Evolutionary conservation across 2,113 vertebrate genomes (phyloP).

Genomic region (Xiphophorus maculatus): DNA sequence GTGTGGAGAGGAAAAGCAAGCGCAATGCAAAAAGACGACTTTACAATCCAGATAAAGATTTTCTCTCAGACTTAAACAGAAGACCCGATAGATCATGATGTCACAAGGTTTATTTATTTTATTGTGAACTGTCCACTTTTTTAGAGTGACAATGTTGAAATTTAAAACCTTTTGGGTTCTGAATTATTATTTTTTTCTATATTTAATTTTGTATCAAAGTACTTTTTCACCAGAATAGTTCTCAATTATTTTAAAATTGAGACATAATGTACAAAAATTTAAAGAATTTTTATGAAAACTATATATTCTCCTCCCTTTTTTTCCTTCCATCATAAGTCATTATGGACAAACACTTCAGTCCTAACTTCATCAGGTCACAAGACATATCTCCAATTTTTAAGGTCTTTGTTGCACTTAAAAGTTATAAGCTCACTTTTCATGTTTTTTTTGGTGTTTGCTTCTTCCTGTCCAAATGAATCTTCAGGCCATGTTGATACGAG

Average conservation of each 20-base stretch:
- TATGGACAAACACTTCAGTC: too few species aligned
- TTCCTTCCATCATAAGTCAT: too few species aligned
- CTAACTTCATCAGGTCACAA: too few species aligned
- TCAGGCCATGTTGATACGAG: too few species aligned
- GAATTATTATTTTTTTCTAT: neutral
- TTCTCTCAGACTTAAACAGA: neutral
- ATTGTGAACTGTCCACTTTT: neutral
- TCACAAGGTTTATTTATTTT: neutral
- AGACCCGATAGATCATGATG: neutral
- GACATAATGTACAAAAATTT: too few species aligned
- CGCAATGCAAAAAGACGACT: conserved; percentile 23
- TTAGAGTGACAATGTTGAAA: neutral
- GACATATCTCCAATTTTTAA: too few species aligned
- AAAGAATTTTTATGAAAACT: too few species aligned
- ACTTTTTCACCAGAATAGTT: neutral
- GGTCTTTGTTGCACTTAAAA: too few species aligned
- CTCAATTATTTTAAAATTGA: neutral
- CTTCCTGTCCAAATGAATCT: too few species aligned
- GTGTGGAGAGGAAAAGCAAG: neutral
- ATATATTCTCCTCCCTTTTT: too few species aligned
- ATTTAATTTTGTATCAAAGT: neutral
- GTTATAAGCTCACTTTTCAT: too few species aligned
- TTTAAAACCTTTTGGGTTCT: neutral
- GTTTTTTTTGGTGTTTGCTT: too few species aligned
- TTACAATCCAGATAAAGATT: conserved; percentile 6